These are phyloP conservation scores for Lethenteron camtschaticum DNA, from an alignment of 2,113 vertebrate species.

Conservation along the genomic window DNA sequence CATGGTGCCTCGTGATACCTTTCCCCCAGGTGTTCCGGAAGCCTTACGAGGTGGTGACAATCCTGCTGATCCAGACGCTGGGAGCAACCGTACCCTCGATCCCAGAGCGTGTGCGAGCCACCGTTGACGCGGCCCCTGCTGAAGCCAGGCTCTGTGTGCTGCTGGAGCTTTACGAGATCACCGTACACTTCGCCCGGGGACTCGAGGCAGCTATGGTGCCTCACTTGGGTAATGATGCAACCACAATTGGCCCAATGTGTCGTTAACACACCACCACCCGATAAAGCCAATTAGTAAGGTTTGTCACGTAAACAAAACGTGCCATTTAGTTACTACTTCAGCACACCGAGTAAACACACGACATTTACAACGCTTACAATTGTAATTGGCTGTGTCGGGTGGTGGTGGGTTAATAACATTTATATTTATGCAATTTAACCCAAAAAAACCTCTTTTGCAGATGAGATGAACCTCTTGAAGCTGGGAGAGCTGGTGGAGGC, in stretches of 20 bases:
- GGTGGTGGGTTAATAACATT: no score
- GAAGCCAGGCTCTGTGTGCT: constrained; percentile 42
- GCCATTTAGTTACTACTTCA: no score
- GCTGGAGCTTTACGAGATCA: constrained; percentile 51
- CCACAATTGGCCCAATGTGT: background rate
- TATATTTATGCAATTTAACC: no score
- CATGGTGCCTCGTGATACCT: background rate
- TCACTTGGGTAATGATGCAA: constrained; percentile 30
- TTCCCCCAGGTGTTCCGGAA: constrained; percentile 60
- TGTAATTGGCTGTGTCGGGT: no score
- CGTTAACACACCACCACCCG: no score
- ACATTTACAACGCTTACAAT: no score
- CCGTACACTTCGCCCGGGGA: constrained; percentile 37
- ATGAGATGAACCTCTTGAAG: constrained; percentile 60
- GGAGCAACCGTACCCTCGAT: constrained; percentile 65
- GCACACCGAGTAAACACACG: no score
- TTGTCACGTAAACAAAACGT: no score
- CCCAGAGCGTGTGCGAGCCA: constrained; percentile 40
- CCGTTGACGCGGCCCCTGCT: constrained; percentile 30
- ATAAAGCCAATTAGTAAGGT: no score
- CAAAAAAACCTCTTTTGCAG: constrained; percentile 18
- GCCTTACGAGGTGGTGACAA: constrained; percentile 63
- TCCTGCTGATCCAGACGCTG: constrained; percentile 68
- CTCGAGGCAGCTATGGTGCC: constrained; percentile 57
- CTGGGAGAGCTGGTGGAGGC: constrained; percentile 53